These are phyloP conservation scores for Cenopis cana DNA, from an alignment of 2,888 invertebrate species.

Conservation along the genomic window DNA sequence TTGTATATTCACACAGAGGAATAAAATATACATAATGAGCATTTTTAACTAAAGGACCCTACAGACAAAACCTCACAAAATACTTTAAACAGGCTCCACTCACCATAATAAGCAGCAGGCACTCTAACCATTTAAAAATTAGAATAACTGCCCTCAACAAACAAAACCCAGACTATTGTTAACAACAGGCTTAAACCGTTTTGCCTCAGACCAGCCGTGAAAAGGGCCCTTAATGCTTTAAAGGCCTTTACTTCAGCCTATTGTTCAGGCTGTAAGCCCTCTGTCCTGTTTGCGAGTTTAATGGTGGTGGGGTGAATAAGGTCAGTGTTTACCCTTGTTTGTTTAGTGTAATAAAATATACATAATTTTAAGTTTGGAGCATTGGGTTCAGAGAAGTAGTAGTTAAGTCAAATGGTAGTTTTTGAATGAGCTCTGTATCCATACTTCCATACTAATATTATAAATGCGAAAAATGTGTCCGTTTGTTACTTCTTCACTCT, in stretches of 20 bases:
- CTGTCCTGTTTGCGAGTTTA: not conserved
- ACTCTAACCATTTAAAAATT: not conserved
- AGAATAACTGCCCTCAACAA: not conserved
- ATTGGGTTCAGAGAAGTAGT: not conserved
- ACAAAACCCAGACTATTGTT: not conserved
- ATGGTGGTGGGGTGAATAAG: not conserved
- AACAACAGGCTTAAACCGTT: not conserved
- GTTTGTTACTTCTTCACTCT: no score
- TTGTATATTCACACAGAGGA: no score
- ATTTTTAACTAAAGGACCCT: no score
- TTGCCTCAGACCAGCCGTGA: not conserved
- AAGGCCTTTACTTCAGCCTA: not conserved
- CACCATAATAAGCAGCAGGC: not conserved
- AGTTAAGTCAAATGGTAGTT: not conserved
- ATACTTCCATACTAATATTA: no score
- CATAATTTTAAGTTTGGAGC: not conserved
- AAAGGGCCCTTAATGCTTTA: slow-evolving; percentile 2
- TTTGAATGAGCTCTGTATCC: not conserved
- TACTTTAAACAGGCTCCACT: not conserved
- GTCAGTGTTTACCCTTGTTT: not conserved
- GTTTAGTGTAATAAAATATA: not conserved
- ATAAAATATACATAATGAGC: no score
- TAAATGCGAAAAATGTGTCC: no score
- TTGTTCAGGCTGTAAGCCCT: not conserved
- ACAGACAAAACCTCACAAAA: not conserved